Evolutionary conservation across 2,113 vertebrate species (phyloP), one percentile per base, ranked within the genome.

Genomic region (Melospiza melodia): DNA sequence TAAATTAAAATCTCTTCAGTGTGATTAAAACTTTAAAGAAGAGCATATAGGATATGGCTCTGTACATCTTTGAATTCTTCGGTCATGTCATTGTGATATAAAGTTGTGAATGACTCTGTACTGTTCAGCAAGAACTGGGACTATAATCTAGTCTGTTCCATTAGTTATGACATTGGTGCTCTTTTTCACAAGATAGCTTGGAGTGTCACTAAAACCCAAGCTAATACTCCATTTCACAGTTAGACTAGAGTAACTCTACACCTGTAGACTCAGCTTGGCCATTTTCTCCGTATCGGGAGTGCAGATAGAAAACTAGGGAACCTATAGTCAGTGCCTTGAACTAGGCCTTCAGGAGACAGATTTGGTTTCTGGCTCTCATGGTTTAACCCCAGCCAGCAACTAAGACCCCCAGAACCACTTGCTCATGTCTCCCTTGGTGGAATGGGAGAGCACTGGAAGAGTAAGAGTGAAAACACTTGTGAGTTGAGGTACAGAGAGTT

Each of bases 381-480:
- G 25, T 43, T 85, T 83, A 74, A 69, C 8, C 6, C 24, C 11
- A 12, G 43, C 12, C 6, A 16, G 27, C n/a, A 77, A 5, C 21
- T 39, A 39, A 77, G 23, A 2, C 6, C 28, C 19, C 4, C 19
- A 20, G 15, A 59, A 15, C 10, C 1, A 4, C 28, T 77, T 0
- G 0, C 17, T 52, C 11, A 33, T 5, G 12, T 49, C 9, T 4
- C 24, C 2, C 1, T 9, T 12, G 2, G 19, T 46, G 25, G 30
- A 46, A 30, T 19, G 16, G 17, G 39, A 59, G 23, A 63, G 27
- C 51, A 18, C 43, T 7, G 5, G 51, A 75, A 83, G 13, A 21
- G 6, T 27, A 31, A 5, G 48, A 65, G n/a, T 25, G 16, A 66
- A 14, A 75, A 51, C 27, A 27, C 10, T 27, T 17, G 5, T 1